Base-by-base conservation (phyloP, 2,888 invertebrate genomes). In the Apotomis capreana region DNA sequence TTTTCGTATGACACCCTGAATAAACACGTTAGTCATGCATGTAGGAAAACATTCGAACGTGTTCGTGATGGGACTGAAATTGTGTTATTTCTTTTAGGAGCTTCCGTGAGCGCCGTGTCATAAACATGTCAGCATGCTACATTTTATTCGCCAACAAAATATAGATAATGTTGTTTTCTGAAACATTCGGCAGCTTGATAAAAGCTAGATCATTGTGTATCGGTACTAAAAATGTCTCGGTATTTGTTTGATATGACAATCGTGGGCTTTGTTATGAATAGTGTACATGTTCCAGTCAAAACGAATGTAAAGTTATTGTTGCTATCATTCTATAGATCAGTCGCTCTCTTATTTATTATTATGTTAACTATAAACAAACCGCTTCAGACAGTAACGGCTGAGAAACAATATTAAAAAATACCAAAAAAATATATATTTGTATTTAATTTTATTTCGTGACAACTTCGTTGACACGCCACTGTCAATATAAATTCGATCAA, bases 41-140 rank as follows among this genome's bases (percentile, higher is more conserved):
- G 76, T 80, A 77, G 75, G 73, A 76, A 79, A 74, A 79, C 77
- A 80, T 74, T 77, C 65, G 70, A 71, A 68, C 68, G 75, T 69
- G 62, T 82, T 83, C 82, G 81, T 77, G 81, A 79, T 72, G 70
- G 73, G 76, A 79, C 75, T 76, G 76, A 81, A 80, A 82, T 82
- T 71, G 80, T 73, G 73, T 83, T 79, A 81, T 83, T 78, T 79
- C 78, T 77, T 78, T 81, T 76, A 77, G 78, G 74, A 80, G 79
- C 77, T 81, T 81, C 78, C 77, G 77, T 71, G 77, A 75, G 76
- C 72, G 70, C 72, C 64, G 59, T 64, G 78, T 73, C 78, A 78
- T 86, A 82, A 84, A 86, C 78, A 78, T 81, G 81, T 85, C 83
- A 76, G 78, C 83, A 81, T 79, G 74, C 77, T 77, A 81, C 77